These are phyloP conservation scores for Takifugu ocellatus DNA, from an alignment of 2,797 vertebrate genomes.

Conservation along the genomic window DNA sequence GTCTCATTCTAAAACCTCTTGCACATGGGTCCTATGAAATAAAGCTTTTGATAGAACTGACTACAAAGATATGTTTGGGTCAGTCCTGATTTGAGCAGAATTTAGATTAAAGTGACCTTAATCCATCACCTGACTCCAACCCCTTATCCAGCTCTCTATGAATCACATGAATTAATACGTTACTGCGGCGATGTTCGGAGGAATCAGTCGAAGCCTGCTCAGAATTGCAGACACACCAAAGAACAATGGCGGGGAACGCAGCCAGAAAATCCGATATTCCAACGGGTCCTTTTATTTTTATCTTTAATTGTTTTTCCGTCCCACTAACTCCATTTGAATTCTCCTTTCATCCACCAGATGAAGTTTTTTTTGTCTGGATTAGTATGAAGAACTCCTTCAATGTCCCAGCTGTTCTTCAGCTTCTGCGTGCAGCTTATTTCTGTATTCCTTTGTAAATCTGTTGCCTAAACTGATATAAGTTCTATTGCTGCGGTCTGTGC, in stretches of 20 bases:
- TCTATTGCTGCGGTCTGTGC: conserved; percentile 5
- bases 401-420: conserved; percentile 17
- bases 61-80: conserved; percentile 33
- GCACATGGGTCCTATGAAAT: conserved; percentile 25
- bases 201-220: conserved; percentile 38
- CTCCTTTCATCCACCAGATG: conserved; percentile 27
- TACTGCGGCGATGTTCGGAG: conserved; percentile 16
- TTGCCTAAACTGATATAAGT: not conserved
- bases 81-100: conserved; percentile 53
- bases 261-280: conserved; percentile 32
- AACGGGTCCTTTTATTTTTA: conserved; percentile 6
- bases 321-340: conserved; percentile 40
- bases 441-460: conserved; percentile 30
- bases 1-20: not conserved
- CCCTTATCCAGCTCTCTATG: conserved; percentile 5
- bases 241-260: conserved; percentile 32
- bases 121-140: conserved; percentile 55
- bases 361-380: conserved; percentile 25
- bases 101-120: conserved; percentile 66
- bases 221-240: conserved; percentile 31
- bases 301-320: conserved; percentile 44
- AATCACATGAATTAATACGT: conserved; percentile 25
- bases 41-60: conserved; percentile 5
- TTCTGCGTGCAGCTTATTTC: conserved; percentile 10
- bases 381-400: no score